Evolutionary conservation across 2,113 vertebrate species (phyloP).

Genomic region (Lasiurus cinereus): DNA sequence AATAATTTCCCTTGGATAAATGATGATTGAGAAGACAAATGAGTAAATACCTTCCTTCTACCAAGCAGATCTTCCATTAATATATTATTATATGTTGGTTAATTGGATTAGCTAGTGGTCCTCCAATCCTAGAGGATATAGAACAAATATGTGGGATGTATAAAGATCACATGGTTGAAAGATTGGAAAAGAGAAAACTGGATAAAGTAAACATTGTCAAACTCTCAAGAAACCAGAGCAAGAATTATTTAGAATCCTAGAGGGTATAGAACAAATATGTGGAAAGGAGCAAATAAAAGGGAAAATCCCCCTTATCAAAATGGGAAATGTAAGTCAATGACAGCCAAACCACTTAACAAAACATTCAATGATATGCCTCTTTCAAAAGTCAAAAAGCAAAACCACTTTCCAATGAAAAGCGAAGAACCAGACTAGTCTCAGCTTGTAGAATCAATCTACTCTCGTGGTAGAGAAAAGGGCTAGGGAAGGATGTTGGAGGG

Average conservation of each 20-base stretch:
- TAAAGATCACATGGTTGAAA: not conserved
- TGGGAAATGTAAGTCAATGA: conserved; percentile 1
- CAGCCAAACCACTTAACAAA: not conserved
- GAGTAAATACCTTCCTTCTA: not conserved
- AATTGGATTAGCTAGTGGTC: not conserved
- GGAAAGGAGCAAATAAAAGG: conserved; percentile 10
- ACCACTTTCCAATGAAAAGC: conserved; percentile 5
- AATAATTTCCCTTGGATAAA: not conserved
- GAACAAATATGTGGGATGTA: not conserved
- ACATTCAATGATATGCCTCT: not conserved
- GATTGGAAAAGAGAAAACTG: not conserved
- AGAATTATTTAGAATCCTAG: conserved; percentile 20
- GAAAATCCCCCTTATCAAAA: conserved; percentile 10
- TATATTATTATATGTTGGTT: not conserved
- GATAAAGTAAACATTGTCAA: not conserved
- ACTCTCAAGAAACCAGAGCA: not conserved
- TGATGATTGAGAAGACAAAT: conserved; percentile 5
- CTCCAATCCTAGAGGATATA: not conserved
- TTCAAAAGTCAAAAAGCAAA: conserved; percentile 40
- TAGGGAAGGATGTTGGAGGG: not conserved
- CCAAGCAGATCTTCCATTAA: conserved; percentile 9
- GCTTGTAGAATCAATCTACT: not conserved
- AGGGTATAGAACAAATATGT: not conserved
- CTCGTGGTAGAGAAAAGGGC: not conserved
- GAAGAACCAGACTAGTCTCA: not conserved